Evolutionary conservation across 2,888 invertebrate species (phyloP).

Genomic region (Masnerella sp.): DNA sequence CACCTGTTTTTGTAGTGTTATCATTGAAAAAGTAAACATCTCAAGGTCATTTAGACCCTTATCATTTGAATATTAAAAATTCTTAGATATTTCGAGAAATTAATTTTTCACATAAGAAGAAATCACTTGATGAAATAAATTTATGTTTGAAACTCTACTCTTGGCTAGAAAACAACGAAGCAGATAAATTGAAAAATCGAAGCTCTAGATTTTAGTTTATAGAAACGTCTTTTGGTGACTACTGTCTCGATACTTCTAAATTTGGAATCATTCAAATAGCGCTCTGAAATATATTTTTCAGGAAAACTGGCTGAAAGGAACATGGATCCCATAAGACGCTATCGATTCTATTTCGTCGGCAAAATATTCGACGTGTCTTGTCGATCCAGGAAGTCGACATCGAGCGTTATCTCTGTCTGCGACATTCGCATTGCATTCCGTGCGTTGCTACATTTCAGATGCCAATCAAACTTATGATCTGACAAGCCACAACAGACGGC

Average conservation of each 20-base stretch:
- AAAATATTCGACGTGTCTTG: constrained; percentile 51
- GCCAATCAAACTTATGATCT: constrained; percentile 60
- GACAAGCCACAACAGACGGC: constrained; percentile 55
- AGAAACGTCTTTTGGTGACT: too few species aligned
- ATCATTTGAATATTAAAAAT: too few species aligned
- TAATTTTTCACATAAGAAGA: too few species aligned
- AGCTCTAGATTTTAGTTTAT: too few species aligned
- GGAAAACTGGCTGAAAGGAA: constrained; percentile 21
- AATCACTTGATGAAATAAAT: too few species aligned
- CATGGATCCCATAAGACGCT: constrained; percentile 28
- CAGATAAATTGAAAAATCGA: too few species aligned
- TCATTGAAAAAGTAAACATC: too few species aligned
- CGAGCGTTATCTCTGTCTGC: constrained; percentile 39
- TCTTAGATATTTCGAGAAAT: too few species aligned
- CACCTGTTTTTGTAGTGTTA: too few species aligned
- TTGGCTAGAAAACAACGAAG: too few species aligned
- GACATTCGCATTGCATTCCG: constrained; percentile 52
- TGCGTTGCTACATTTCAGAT: constrained; percentile 41
- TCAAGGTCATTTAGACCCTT: too few species aligned
- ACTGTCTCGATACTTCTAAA: constrained; percentile 1
- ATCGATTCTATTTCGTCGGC: constrained; percentile 45
- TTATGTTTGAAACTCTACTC: too few species aligned
- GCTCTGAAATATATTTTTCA: constrained; percentile 14
- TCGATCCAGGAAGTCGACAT: constrained; percentile 49
- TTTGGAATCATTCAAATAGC: constrained; percentile 13